Evolutionary conservation across 2,888 invertebrate species (phyloP).

Genomic region (Abrostola triplasia): DNA sequence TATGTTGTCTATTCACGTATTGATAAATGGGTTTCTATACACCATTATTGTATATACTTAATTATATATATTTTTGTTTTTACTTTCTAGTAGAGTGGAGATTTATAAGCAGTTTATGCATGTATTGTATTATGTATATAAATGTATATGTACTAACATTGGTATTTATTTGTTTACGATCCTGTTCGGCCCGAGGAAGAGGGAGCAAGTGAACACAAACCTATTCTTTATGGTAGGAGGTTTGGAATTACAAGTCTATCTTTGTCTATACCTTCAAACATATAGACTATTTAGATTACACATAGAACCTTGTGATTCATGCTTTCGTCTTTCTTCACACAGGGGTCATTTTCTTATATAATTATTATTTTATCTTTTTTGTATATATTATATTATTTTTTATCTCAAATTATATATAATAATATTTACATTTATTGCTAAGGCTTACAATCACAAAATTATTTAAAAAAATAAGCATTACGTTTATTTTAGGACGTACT

Average conservation of each 20-base stretch:
- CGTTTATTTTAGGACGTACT: no score
- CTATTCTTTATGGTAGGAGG: conserved; percentile 86
- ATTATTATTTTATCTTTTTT: background rate
- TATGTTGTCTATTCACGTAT: conserved; percentile 25
- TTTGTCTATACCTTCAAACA: conserved; percentile 62
- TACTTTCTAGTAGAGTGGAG: no score
- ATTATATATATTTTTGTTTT: background rate
- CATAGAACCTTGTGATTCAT: conserved; percentile 51
- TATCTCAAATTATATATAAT: background rate
- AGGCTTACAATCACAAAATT: no score
- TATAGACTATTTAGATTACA: conserved; percentile 62
- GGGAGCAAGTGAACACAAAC: conserved; percentile 85
- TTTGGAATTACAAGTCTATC: conserved; percentile 73
- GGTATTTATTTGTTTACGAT: conserved; percentile 83
- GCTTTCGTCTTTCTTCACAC: conserved; percentile 49
- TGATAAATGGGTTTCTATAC: conserved; percentile 1
- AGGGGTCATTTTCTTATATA: conserved; percentile 48
- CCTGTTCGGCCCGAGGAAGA: conserved; percentile 80
- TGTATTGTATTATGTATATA: conserved; percentile 29
- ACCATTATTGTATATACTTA: conserved; percentile 4
- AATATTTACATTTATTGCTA: background rate
- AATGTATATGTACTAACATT: conserved; percentile 72
- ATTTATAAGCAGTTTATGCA: conserved; percentile 34
- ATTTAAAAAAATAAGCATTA: no score
- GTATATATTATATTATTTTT: background rate